Conservation (phyloP, 2,797 vertebrate species). For the Microctenopoma stevenorrisi region DNA sequence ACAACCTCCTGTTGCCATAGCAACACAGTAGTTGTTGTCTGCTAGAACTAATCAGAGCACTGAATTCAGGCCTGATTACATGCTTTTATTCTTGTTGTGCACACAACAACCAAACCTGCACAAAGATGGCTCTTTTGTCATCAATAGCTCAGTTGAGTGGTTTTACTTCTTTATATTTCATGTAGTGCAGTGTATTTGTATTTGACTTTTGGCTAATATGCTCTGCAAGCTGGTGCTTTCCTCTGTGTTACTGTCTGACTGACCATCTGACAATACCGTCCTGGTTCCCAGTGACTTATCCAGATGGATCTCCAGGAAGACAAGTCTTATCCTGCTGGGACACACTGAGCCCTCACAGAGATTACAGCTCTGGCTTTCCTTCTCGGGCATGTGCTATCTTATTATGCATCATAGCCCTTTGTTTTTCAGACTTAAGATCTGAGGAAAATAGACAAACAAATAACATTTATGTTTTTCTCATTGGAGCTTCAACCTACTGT, state of each 20-base stretch:
- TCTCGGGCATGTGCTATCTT: constrained; percentile 43
- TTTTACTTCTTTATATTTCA: constrained; percentile 4
- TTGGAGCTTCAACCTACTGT: constrained; percentile 4
- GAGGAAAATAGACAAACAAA: not conserved
- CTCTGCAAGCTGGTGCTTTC: not conserved
- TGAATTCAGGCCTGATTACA: constrained; percentile 23
- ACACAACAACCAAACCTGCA: not conserved
- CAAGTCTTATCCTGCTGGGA: constrained; percentile 59
- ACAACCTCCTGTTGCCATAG: constrained; percentile 73
- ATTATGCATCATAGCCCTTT: constrained; percentile 18
- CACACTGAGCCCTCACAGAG: constrained; percentile 36
- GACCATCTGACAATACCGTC: constrained; percentile 45
- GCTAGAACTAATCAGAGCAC: constrained; percentile 20
- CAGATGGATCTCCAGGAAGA: constrained; percentile 58
- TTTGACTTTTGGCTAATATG: constrained; percentile 3
- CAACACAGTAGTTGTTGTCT: constrained; percentile 70
- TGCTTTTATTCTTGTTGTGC: not conserved
- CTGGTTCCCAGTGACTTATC: constrained; percentile 43
- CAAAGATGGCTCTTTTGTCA: not conserved
- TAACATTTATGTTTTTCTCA: not conserved
- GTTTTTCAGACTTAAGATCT: not conserved
- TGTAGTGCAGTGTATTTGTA: not conserved
- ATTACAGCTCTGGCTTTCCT: constrained; percentile 43
- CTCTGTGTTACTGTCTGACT: constrained; percentile 22
- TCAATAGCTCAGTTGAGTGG: not conserved